Conservation (phyloP, 2,797 vertebrate genomes). For the Urosaurus nigricauda region DNA sequence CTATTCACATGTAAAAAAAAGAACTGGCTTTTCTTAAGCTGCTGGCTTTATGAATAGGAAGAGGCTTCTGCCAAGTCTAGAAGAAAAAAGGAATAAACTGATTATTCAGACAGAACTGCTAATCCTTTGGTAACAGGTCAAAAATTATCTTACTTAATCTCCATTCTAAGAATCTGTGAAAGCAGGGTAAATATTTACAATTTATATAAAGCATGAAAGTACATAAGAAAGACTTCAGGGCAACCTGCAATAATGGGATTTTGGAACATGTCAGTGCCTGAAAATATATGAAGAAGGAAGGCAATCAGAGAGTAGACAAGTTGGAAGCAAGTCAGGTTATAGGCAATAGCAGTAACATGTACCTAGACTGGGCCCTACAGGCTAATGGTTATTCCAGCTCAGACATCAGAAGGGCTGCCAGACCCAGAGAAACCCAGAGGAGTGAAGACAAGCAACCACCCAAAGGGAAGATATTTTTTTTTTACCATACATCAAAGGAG, state of each 20-base stretch:
- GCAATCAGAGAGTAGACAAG: neutral
- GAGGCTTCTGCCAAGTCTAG: neutral
- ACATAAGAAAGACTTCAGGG: neutral
- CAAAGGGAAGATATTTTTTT: no score
- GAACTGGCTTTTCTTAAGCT: constrained; percentile 14
- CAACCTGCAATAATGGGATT: constrained; percentile 26
- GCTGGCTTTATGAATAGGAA: constrained; percentile 4
- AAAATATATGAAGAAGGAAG: neutral
- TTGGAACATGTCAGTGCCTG: neutral
- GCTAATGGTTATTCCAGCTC: no score
- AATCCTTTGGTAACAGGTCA: constrained; percentile 33
- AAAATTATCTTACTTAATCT: constrained; percentile 12
- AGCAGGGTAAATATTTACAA: constrained; percentile 28
- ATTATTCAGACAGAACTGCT: constrained; percentile 28
- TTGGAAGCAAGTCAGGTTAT: constrained; percentile 7
- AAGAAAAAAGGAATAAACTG: constrained; percentile 4
- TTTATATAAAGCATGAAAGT: constrained; percentile 1
- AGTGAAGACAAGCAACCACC: no score
- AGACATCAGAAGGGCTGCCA: no score
- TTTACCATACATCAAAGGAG: no score
- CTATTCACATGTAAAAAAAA: neutral
- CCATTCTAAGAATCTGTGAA: constrained; percentile 18
- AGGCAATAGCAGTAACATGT: neutral
- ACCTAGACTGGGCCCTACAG: no score
- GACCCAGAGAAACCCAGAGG: no score